Percentiles rank a stretch among this genome's conserved stretches.
These are phyloP conservation scores for Listrodromus nycthemerus DNA, from an alignment of 2,888 invertebrate genomes.

Conservation along the genomic window DNA sequence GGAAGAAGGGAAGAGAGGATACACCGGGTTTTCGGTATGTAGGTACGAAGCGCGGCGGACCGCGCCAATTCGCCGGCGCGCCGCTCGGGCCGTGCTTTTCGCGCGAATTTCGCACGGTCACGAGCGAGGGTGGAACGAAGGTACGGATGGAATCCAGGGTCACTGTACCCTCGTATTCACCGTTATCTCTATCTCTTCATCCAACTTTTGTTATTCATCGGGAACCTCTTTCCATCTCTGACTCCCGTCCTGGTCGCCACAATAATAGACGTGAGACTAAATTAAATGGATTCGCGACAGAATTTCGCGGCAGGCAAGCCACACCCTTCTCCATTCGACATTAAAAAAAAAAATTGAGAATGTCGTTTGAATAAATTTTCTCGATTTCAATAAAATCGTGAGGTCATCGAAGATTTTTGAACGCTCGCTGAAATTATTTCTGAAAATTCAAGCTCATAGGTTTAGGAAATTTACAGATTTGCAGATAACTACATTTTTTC, in stretches of 20 bases:
- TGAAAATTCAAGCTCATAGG: too few relatives aligned
- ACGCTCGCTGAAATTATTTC: background rate
- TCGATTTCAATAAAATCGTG: background rate
- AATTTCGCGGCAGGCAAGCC: background rate
- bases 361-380: background rate
- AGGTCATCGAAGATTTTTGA: background rate
- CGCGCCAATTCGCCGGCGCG: constrained; percentile 61
- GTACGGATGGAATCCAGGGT: constrained; percentile 4
- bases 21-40: constrained; percentile 14
- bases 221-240: constrained; percentile 1
- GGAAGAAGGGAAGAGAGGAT: background rate
- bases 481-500: too few relatives aligned
- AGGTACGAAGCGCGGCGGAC: constrained; percentile 50
- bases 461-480: too few relatives aligned
- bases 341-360: background rate
- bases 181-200: constrained; percentile 38
- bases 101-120: constrained; percentile 56
- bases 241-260: background rate
- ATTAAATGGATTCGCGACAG: constrained; percentile 9
- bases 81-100: constrained; percentile 43
- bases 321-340: background rate
- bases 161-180: constrained; percentile 26
- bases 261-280: constrained; percentile 19
- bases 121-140: constrained; percentile 35
- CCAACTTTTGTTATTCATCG: constrained; percentile 25